These are phyloP conservation scores for Sanderia malayensis DNA, from an alignment of 30 jellyfish, hydroid and myxozoan species.

Conservation along the genomic window DNA sequence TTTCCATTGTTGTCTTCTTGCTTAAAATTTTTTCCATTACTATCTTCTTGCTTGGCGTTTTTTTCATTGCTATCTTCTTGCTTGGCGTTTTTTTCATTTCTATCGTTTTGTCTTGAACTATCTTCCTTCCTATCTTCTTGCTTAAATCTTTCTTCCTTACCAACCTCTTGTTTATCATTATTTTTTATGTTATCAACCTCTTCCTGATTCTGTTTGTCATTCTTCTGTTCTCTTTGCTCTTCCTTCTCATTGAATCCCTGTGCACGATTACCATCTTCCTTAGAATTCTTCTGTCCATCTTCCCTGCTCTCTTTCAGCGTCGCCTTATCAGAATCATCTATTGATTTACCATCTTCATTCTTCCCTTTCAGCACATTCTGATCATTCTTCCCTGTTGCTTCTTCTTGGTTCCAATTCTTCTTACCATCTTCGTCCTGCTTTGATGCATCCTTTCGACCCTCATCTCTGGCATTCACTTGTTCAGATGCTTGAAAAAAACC, in stretches of 20 bases:
- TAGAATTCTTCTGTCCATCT: neutral
- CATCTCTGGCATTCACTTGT: neutral
- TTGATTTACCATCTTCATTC: slow-evolving; percentile 1
- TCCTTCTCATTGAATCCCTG: slow-evolving; percentile 1
- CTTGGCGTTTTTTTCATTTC: neutral
- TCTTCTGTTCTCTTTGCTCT: neutral
- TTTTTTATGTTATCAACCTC: neutral
- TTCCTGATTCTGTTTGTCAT: neutral
- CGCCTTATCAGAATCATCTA: slow-evolving; percentile 1
- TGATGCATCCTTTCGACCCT: neutral
- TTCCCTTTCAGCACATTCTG: neutral
- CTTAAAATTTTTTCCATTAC: neutral
- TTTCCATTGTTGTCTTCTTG: neutral
- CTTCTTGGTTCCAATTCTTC: neutral
- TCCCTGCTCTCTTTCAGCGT: neutral
- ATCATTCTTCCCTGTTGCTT: slow-evolving; percentile 8
- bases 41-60: neutral
- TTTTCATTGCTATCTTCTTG: neutral
- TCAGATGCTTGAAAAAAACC: neutral
- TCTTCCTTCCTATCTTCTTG: neutral
- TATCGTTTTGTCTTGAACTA: neutral
- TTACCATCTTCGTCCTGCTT: neutral
- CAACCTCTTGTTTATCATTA: neutral
- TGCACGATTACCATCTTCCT: too few relatives aligned
- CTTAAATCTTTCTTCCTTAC: neutral